Conservation (phyloP, 2,888 invertebrate species). For the Apocheima hispidaria region DNA sequence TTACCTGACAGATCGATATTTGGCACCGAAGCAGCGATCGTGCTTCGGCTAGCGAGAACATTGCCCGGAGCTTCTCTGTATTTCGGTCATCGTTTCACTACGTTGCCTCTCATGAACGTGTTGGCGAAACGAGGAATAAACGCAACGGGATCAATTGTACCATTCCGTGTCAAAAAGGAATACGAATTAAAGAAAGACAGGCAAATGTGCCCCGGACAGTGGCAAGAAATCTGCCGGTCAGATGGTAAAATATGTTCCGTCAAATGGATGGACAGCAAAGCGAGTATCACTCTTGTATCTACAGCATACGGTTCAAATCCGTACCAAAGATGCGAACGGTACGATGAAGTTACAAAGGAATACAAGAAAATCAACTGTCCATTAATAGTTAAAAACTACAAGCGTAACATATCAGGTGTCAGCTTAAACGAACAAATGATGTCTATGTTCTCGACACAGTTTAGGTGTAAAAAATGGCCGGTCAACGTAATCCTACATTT, state of each 20-base stretch:
- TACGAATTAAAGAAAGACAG: constrained; percentile 40
- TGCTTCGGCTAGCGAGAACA: constrained; percentile 42
- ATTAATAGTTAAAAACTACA: constrained; percentile 45
- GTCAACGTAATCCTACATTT: constrained; percentile 49
- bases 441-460: constrained; percentile 50
- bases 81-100: constrained; percentile 33
- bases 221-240: constrained; percentile 43
- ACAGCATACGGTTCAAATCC: constrained; percentile 50
- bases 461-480: constrained; percentile 54
- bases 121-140: constrained; percentile 35
- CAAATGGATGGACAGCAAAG: constrained; percentile 55
- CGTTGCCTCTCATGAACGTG: constrained; percentile 40
- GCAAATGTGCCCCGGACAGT: constrained; percentile 41
- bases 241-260: constrained; percentile 46
- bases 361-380: constrained; percentile 48
- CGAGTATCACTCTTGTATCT: constrained; percentile 45
- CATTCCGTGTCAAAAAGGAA: constrained; percentile 21
- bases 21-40: constrained; percentile 40
- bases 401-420: constrained; percentile 52
- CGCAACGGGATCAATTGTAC: constrained; percentile 29
- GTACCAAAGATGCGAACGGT: constrained; percentile 16
- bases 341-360: constrained; percentile 13
- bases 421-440: constrained; percentile 49
- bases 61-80: constrained; percentile 29
- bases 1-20: constrained; percentile 35